phyloP scores from a whole-genome alignment of 1,140 invertebrate species.

The Diuraphis noxia region DNA sequence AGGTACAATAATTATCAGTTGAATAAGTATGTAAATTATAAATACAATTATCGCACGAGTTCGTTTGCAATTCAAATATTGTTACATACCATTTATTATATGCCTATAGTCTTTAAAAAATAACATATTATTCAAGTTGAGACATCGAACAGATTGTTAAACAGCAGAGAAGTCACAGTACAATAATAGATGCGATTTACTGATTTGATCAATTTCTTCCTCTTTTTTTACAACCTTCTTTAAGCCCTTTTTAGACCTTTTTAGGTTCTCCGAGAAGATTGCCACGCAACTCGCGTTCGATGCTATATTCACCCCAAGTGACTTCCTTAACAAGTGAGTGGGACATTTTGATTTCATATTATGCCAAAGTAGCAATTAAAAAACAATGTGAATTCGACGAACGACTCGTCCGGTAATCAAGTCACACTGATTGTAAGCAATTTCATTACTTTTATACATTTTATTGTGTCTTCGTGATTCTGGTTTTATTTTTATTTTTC shows the following conservation, averaged over 20 bases:
- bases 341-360: not conserved
- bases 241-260: not conserved
- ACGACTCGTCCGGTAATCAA: not conserved
- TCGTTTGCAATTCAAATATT: not conserved
- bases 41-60: not conserved
- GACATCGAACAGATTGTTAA: not conserved
- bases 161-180: not conserved
- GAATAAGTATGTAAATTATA: not conserved
- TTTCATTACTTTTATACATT: not conserved
- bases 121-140: not conserved
- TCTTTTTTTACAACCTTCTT: not conserved
- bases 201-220: not conserved
- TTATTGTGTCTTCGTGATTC: not conserved
- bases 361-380: not conserved
- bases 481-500: not conserved
- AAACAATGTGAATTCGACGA: not conserved
- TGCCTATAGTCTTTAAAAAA: no score
- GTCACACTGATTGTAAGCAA: not conserved
- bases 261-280: not conserved
- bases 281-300: not conserved
- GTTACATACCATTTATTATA: no score
- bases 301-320: not conserved
- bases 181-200: not conserved
- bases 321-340: not conserved
- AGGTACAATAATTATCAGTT: not conserved